Base-by-base conservation (phyloP, 1,140 invertebrate genomes). In the Hesperophylax magnus region DNA sequence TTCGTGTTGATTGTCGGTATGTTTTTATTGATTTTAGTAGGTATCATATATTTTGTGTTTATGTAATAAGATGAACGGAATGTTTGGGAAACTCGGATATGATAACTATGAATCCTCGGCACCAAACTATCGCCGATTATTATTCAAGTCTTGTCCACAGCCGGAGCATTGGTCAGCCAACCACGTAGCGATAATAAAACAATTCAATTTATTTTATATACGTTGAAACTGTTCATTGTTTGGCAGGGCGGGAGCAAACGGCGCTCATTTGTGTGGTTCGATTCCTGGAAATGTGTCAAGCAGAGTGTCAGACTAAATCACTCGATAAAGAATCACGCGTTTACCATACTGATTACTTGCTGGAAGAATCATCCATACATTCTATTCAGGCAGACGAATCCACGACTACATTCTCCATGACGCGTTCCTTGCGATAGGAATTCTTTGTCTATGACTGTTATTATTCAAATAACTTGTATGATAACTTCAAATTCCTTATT, bases 161-260 rank as follows among this genome's bases (percentile, higher is more conserved):
- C 27, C 47, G 39, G 71, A 27, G 77, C 71, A 82, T 84, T 74
- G 83, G 83, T 84, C 83, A 80, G 20, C 83, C 80, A 79, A 82
- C 80, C 83, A 84, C 83, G 83, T 82, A 18, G 65, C 53, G 54
- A 72, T 75, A 84, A 84, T 84, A 84, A 84, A 84, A 84, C 83
- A 84, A 84, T 84, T 84, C 83, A 82, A 84, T 80, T 84, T 84
- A 84, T 84, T 84, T 82, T 81, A 84, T 84, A 61, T 81, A 81
- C 80, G 75, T 54, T 80, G 77, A 67, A 81, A 81, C 77, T 79
- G 82, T 84, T 81, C 82, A 84, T 84, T 84, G 82, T 84, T 79
- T 74, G 63, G 39, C 18, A 39, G 53, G 74, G 80, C 54, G 74
- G 47, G 72, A 52, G 61, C 24, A 47, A 56, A 69, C 22, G 61